Evolutionary conservation across 2,797 vertebrate genomes (phyloP).

Genomic region (Novumbra hubbsi): DNA sequence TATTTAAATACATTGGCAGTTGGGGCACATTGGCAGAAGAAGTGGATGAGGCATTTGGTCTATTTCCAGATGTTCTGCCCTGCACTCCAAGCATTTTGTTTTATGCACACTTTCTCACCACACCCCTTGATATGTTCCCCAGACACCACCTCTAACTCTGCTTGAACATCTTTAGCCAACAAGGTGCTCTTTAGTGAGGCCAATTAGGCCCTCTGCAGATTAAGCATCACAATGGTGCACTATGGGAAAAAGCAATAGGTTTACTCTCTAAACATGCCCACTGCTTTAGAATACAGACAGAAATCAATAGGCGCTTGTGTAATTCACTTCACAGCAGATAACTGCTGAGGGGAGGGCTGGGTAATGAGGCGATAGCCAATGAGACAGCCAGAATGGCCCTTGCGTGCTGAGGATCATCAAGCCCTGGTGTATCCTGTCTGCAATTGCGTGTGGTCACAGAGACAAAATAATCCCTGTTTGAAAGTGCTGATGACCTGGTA

Average conservation of each 20-base stretch:
- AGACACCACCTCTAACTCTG: conserved; percentile 8
- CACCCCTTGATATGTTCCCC: not conserved
- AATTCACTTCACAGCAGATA: conserved; percentile 68
- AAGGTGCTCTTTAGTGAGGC: conserved; percentile 56
- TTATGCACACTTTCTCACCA: conserved; percentile 46
- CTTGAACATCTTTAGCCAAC: not conserved
- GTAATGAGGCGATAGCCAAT: conserved; percentile 49
- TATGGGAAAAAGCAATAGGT: conserved; percentile 59
- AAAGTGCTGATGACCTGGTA: not conserved
- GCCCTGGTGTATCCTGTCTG: conserved; percentile 16
- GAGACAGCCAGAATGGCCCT: conserved; percentile 41
- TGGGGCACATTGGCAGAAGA: conserved; percentile 49
- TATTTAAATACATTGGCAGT: conserved; percentile 51
- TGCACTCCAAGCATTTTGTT: conserved; percentile 27
- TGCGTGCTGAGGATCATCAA: conserved; percentile 28
- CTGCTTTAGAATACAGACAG: conserved; percentile 57
- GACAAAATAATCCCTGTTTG: not conserved
- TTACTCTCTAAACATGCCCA: conserved; percentile 58
- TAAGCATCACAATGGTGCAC: conserved; percentile 52
- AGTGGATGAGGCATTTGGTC: conserved; percentile 43
- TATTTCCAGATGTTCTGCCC: conserved; percentile 34
- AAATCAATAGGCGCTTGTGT: conserved; percentile 71
- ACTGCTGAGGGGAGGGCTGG: conserved; percentile 28
- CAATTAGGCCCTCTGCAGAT: conserved; percentile 56
- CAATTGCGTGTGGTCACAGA: conserved; percentile 8